Conservation (phyloP, 1,140 invertebrate species). For the Ostrea denselamellosa region DNA sequence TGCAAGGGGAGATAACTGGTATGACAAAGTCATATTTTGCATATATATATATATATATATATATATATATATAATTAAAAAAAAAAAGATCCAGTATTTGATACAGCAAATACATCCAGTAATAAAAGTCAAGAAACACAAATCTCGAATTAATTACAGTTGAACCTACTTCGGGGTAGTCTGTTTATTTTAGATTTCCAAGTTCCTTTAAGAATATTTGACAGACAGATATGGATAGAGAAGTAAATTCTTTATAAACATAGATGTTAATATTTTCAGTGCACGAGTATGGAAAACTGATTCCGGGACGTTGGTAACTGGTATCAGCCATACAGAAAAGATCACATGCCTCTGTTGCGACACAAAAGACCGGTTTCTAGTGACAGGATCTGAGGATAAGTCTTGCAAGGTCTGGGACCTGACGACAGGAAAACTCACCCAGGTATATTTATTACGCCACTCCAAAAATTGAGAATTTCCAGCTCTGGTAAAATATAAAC, state of each 20-base stretch:
- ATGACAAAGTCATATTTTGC: background rate
- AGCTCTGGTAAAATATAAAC: no score
- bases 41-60: background rate
- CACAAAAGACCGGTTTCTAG: conserved; percentile 37
- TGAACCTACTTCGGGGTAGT: no score
- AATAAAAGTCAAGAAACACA: no score
- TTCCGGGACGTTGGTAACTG: conserved; percentile 29
- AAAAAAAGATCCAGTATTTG: background rate
- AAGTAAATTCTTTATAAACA: background rate
- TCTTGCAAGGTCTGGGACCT: conserved; percentile 54
- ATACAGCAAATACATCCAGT: no score
- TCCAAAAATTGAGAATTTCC: no score
- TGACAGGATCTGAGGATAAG: conserved; percentile 48
- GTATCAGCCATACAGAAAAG: conserved; percentile 44
- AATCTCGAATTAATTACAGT: no score
- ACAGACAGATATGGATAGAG: no score
- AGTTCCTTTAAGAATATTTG: background rate
- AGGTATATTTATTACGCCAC: conserved; percentile 11
- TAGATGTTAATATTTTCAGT: background rate
- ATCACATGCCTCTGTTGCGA: conserved; percentile 51
- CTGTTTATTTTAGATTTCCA: background rate
- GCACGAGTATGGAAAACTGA: conserved; percentile 41
- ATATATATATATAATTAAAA: background rate
- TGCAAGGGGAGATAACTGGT: conserved; percentile 41
- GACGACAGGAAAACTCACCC: conserved; percentile 46